These are phyloP conservation scores for Microcebus ravelobensis DNA, from an alignment of 2,113 vertebrate species.

Conservation along the genomic window DNA sequence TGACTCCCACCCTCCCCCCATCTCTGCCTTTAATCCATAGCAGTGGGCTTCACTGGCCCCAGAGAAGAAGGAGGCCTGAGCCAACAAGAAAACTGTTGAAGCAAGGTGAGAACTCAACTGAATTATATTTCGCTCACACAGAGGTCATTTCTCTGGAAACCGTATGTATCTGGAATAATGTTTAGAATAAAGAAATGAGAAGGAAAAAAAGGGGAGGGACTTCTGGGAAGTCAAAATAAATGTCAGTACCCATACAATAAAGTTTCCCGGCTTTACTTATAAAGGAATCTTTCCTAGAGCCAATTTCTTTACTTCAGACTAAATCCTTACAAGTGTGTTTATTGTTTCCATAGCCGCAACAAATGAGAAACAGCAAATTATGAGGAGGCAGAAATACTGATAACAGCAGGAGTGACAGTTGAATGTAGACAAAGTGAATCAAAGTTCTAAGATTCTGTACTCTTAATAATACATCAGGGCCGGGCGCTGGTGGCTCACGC, in stretches of 20 bases:
- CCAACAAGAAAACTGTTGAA: constrained; percentile 17
- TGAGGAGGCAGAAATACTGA: constrained; percentile 39
- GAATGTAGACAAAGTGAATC: background rate
- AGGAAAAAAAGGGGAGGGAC: background rate
- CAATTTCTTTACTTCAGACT: constrained; percentile 40
- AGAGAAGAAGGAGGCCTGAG: background rate
- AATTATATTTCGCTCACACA: background rate
- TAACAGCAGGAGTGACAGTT: background rate
- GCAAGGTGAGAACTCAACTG: background rate
- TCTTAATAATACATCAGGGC: background rate
- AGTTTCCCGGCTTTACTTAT: background rate
- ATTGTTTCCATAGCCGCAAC: constrained; percentile 26
- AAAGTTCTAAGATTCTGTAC: background rate
- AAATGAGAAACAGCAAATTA: constrained; percentile 43
- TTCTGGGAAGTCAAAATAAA: constrained; percentile 27
- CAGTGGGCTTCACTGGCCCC: background rate
- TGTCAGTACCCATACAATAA: constrained; percentile 9
- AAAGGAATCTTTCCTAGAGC: constrained; percentile 37
- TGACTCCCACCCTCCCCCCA: background rate
- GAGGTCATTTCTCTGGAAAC: constrained; percentile 12
- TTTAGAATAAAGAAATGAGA: constrained; percentile 10
- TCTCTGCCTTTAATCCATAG: background rate
- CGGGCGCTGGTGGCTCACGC: no score
- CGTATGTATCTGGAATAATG: constrained; percentile 23
- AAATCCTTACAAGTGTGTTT: constrained; percentile 46